Evolutionary conservation across 2,888 invertebrate genomes (phyloP), one percentile per base, ranked within the genome.

Genomic region (Drosophila subsilvestris): DNA sequence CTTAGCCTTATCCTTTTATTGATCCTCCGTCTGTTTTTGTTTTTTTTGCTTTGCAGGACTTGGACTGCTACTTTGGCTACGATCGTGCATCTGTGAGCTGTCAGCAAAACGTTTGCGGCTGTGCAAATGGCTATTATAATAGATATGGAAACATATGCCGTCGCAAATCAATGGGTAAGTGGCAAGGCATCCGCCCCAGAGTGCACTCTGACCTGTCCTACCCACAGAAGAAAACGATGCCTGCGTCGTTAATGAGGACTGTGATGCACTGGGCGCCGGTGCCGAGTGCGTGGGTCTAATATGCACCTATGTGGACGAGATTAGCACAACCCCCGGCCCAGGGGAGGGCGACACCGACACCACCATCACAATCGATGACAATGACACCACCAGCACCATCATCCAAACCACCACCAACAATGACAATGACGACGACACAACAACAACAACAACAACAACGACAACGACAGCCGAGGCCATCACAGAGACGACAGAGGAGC

Each of bases 141-240:
- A 90, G 92, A 90, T 89, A 91, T 89, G 90, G 90, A 81, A 92
- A 92, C 82, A 90, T 92, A 78, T 92, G 92, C 67, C 91, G 92
- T 63, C 90, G 91, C 66, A 91, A 90, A 90, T 92, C 92, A 87
- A 91, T 91, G 89, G 90, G 92, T 92, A 67, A 78, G 22, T 14
- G 0, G 22, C n/a, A 37, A 51, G 61, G 6, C 17, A 10, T 3
- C 22, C 22, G 22, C 22, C 22, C 3, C 8, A 25, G n/a, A 48
- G 49, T 49, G 5, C 3, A 5, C 1, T 17, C 7, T 49, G 22
- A 45, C n/a, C 12, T 5, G 5, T n/a, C 9, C 25, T 20, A 0
- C 49, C 45, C 18, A 55, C 48, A 90, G 91, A 89, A 88, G 86
- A 89, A 76, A 87, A 86, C 77, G 91, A 91, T 86, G 84, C 87